A percentile compares a stretch with the other conserved stretches of the same genome.
These are phyloP conservation scores for Saccopteryx leptura DNA, from an alignment of 2,113 vertebrate species.

Conservation along the genomic window DNA sequence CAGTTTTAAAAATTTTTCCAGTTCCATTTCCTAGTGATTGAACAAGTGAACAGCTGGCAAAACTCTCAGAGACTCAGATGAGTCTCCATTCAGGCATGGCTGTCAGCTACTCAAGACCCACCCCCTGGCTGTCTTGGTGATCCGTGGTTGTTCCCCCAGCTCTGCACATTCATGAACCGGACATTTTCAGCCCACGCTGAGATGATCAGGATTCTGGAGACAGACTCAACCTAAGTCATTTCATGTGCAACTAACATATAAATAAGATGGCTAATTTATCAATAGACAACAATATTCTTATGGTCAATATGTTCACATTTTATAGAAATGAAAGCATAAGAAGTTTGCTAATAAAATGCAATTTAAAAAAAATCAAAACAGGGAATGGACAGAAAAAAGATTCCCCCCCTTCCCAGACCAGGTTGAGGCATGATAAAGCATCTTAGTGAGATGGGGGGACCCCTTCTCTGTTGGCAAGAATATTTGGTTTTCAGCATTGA, in stretches of 20 bases:
- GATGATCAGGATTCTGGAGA: neutral
- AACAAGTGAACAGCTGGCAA: neutral
- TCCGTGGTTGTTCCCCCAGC: neutral
- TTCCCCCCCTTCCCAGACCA: neutral
- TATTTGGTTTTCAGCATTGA: neutral
- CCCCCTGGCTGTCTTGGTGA: neutral
- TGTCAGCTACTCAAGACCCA: neutral
- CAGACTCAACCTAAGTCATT: neutral
- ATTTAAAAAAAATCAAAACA: neutral
- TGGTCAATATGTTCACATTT: neutral
- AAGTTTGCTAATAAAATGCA: neutral
- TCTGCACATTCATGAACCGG: neutral
- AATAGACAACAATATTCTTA: neutral
- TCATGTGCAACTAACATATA: neutral
- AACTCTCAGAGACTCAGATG: neutral
- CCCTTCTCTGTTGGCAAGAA: neutral
- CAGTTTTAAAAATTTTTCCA: neutral
- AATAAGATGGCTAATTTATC: neutral
- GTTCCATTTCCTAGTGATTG: slow-evolving; percentile 22
- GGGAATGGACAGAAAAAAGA: neutral
- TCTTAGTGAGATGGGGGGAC: neutral
- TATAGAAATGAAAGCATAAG: neutral
- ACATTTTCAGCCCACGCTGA: neutral
- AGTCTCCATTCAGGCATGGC: neutral
- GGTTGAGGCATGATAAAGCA: rapidly evolving